A percentile compares a stretch with the other conserved stretches of the same genome.
These are phyloP conservation scores for Callyntrura sp. DNA, from an alignment of 2,888 invertebrate genomes.

Conservation along the genomic window DNA sequence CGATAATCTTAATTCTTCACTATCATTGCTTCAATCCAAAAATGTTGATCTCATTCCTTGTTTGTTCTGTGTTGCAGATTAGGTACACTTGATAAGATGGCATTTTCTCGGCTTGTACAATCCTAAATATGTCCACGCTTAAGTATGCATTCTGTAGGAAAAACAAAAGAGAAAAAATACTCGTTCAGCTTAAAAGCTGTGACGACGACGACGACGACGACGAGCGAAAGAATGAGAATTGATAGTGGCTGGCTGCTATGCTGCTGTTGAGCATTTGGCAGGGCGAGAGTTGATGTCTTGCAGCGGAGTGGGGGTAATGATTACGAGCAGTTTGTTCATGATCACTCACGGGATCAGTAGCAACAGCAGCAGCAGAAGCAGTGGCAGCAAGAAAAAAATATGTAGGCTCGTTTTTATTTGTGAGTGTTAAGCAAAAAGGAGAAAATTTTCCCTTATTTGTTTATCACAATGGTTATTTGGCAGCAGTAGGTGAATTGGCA, in stretches of 20 bases:
- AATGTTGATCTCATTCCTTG: constrained; percentile 57
- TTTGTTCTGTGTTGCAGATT: constrained; percentile 59
- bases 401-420: constrained; percentile 46
- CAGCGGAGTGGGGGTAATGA: constrained; percentile 57
- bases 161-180: neutral
- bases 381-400: neutral
- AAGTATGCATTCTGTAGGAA: constrained; percentile 10
- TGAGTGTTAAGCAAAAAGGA: constrained; percentile 32
- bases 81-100: constrained; percentile 59
- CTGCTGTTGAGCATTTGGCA: neutral
- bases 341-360: neutral
- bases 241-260: neutral
- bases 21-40: constrained; percentile 51
- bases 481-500: constrained; percentile 57
- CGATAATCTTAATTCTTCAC: constrained; percentile 50
- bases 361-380: constrained; percentile 10
- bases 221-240: constrained; percentile 26
- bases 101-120: constrained; percentile 69
- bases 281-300: neutral
- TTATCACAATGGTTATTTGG: constrained; percentile 59
- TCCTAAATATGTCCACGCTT: constrained; percentile 8
- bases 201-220: neutral
- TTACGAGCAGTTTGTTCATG: constrained; percentile 44
- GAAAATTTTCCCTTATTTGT: constrained; percentile 72
- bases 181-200: neutral